Evolutionary conservation across 2,113 vertebrate genomes (phyloP), one percentile per base, ranked within the genome.

Genomic region (Lepus europaeus): DNA sequence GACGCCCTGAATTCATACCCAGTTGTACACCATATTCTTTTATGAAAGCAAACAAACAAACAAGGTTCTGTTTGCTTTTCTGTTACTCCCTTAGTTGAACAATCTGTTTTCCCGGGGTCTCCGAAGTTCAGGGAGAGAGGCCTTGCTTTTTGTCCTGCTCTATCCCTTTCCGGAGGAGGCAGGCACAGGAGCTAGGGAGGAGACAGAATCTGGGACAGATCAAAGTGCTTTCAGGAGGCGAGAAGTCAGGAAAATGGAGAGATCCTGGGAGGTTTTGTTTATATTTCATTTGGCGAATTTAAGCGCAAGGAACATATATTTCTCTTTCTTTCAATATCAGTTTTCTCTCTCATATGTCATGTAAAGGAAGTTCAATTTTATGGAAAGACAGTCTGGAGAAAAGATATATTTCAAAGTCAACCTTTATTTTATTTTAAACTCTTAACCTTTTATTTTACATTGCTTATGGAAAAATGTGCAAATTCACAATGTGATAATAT

Each of bases 1-100:
- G 81, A 97, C 97, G 96, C 97, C 97, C 97, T 97, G 93, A 97
- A 94, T 97, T 96, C 85, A 87, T 87, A 94, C 90, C 45, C 84
- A 88, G 84, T 95, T 76, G 64, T 88, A 95, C 90, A 95, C 81
- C 84, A 77, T 96, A 97, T 95, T 95, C 97, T 96, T 97, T 97
- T 96, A 95, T 93, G 93, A 96, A 78, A 91, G 76, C 69, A 91
- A 91, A 77, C 76, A 95, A 97, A 93, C 78, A 97, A 95, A 90
- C 94, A 96, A 77, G 84, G 81, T 88, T 96, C 94, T 92, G 84
- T 96, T 97, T 94, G 80, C 80, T 92, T 96, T 96, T 78, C 33
- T 78, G 94, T 95, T 94, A 92, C 89, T 87, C 53, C 70, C 68
- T 82, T 91, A 87, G 92, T 96, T 95, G 87, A 45, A 78, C 96